These are phyloP conservation scores for Pan troglodytes DNA, from an alignment of 2,113 vertebrate genomes.

Conservation along the genomic window NHGRI_mPanTro3-v2.1_pri NC_072398.2:75942501-75943000, in stretches of 20 bases:
- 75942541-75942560: too few relatives aligned
- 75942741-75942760: not conserved
- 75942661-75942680: not conserved
- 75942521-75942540: too few relatives aligned
- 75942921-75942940: not conserved
- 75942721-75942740: not conserved
- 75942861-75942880: not conserved
- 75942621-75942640: too few relatives aligned
- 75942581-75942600: too few relatives aligned
- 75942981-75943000: not conserved
- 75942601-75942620: too few relatives aligned
- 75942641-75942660: not conserved
- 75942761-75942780: not conserved
- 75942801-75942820: not conserved
- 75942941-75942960: too few relatives aligned
- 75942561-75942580: too few relatives aligned
- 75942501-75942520: too few relatives aligned
- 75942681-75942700: not conserved
- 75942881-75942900: not conserved
- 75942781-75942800: not conserved
- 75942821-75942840: not conserved
- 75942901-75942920: not conserved
- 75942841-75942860: not conserved
- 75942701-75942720: not conserved
- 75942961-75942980: too few relatives aligned